phyloP scores from a whole-genome alignment of 2,113 vertebrate genomes.

The Chlorocebus sabaeus region DNA sequence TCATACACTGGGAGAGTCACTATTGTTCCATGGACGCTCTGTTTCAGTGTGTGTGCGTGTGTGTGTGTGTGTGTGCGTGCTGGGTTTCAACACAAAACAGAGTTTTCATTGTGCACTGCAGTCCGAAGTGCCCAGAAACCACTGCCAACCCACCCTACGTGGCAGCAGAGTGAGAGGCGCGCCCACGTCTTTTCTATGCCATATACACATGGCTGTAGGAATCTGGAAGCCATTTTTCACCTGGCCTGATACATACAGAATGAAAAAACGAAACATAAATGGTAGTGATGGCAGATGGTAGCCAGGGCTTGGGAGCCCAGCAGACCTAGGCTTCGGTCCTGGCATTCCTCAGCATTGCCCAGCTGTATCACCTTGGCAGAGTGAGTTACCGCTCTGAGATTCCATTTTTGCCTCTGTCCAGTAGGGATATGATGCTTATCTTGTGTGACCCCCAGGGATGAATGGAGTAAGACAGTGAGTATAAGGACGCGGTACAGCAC shows the following conservation, averaged over 20 bases:
- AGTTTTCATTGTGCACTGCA: neutral
- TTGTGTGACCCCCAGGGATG: neutral
- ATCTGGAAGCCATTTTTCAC: neutral
- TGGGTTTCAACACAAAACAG: neutral
- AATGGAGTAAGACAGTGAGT: accelerated
- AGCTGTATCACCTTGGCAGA: neutral
- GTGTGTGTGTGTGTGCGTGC: neutral
- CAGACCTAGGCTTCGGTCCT: neutral
- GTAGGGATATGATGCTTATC: neutral
- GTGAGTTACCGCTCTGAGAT: neutral
- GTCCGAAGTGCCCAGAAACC: neutral
- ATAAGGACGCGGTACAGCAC: accelerated
- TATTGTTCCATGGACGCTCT: neutral
- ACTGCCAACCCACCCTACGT: neutral
- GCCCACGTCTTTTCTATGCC: neutral
- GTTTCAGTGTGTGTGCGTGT: neutral
- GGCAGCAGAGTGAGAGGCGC: neutral
- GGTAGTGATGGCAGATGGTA: neutral
- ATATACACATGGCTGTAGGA: neutral
- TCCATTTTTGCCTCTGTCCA: neutral
- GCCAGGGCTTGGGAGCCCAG: neutral
- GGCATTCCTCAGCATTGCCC: neutral
- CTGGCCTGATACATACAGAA: neutral
- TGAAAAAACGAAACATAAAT: neutral
- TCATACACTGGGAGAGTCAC: neutral